Percentiles rank a stretch among this genome's conserved stretches.
Evolutionary conservation across 2,888 invertebrate species (phyloP).

Genomic region (Tanypteryx hageni): DNA sequence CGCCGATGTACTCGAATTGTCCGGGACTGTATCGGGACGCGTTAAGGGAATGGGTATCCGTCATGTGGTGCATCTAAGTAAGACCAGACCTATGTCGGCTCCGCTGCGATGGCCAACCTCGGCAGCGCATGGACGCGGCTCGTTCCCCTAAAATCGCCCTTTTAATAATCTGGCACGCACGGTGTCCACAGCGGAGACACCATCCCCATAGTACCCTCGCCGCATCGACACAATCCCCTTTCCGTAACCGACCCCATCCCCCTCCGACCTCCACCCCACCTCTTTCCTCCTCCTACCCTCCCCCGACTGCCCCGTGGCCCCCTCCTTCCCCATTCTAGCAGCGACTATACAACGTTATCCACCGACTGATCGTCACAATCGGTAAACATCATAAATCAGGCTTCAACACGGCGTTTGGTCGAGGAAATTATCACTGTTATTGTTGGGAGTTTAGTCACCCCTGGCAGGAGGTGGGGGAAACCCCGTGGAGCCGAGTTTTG

Average conservation of each 20-base stretch:
- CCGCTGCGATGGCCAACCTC: neutral
- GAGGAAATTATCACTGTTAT: constrained; percentile 64
- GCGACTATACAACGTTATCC: constrained; percentile 62
- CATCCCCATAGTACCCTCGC: neutral
- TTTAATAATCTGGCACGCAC: neutral
- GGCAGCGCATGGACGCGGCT: neutral
- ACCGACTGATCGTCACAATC: constrained; percentile 61
- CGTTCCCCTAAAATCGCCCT: neutral
- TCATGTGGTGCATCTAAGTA: neutral
- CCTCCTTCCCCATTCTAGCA: constrained; percentile 50
- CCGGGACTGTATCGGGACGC: neutral
- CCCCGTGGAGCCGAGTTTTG: neutral
- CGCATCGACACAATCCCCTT: neutral
- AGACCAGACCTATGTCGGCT: neutral
- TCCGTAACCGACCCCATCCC: constrained; percentile 25
- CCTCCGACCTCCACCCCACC: neutral
- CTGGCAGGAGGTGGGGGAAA: neutral
- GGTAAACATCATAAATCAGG: constrained; percentile 64
- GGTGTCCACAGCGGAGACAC: neutral
- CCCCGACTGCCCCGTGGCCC: neutral
- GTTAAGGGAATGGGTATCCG: neutral
- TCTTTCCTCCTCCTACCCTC: neutral
- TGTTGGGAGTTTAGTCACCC: constrained; percentile 62
- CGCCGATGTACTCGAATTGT: too few species aligned
- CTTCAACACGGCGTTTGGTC: constrained; percentile 63